These are phyloP conservation scores for Diadumene lineata DNA, from an alignment of 92 coral and sea anemone genomes.

Conservation along the genomic window DNA sequence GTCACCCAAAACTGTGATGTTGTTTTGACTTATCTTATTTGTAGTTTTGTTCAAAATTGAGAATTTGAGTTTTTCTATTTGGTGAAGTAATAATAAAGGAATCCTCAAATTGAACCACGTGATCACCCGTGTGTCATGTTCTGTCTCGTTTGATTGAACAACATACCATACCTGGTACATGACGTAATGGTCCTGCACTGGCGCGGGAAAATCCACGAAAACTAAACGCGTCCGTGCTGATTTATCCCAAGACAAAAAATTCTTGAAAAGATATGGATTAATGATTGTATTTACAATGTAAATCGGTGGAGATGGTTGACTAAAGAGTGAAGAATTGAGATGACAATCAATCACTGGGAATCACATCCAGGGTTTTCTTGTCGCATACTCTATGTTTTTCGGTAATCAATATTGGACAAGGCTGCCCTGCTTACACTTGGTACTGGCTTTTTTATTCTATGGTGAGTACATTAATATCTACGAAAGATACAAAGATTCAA, in stretches of 20 bases:
- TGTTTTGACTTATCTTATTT: too few relatives aligned
- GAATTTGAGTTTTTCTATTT: neutral
- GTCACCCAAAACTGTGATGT: neutral
- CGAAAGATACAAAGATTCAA: neutral
- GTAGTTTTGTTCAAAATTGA: neutral
- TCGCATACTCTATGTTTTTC: slow-evolving; percentile 22
- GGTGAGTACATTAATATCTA: slow-evolving; percentile 1
- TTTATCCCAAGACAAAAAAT: neutral
- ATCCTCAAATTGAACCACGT: slow-evolving; percentile 39
- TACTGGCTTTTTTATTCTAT: slow-evolving; percentile 2
- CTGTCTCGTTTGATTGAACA: slow-evolving; percentile 18
- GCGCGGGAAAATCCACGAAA: slow-evolving; percentile 60
- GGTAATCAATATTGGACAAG: slow-evolving; percentile 19
- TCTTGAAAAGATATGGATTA: slow-evolving; percentile 5
- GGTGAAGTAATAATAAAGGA: slow-evolving; percentile 55
- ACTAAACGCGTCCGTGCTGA: neutral
- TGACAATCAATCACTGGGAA: slow-evolving; percentile 10
- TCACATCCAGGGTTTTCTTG: slow-evolving; percentile 5
- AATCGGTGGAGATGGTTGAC: slow-evolving; percentile 38
- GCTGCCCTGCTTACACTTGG: slow-evolving; percentile 12
- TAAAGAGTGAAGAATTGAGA: slow-evolving; percentile 2
- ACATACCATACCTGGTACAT: slow-evolving; percentile 49
- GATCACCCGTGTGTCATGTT: slow-evolving; percentile 33
- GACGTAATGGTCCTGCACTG: slow-evolving; percentile 50
- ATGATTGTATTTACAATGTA: slow-evolving; percentile 14